phyloP scores from a whole-genome alignment of 2,797 vertebrate genomes.

The Poecilia picta region DNA sequence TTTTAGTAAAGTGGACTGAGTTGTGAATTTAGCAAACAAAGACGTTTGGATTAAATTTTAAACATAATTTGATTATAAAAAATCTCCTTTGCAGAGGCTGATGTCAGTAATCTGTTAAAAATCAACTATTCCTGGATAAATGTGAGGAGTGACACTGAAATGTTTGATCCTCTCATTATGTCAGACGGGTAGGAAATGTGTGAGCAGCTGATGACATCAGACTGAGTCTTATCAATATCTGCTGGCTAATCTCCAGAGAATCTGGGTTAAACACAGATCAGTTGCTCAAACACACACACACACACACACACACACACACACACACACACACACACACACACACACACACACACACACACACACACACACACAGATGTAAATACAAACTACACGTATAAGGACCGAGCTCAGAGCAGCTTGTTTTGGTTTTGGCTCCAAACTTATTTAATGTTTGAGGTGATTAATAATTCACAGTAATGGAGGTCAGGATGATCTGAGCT shows the following conservation, averaged over 20 bases:
- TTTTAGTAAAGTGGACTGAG: background rate
- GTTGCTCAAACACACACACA: no score
- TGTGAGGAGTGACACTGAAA: background rate
- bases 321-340: no score
- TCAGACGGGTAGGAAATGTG: background rate
- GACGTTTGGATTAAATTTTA: background rate
- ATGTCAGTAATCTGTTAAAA: background rate
- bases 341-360: no score
- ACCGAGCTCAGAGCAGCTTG: background rate
- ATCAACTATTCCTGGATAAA: background rate
- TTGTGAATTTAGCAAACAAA: background rate
- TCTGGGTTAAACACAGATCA: constrained; percentile 67
- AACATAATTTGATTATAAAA: background rate
- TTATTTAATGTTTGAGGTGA: background rate
- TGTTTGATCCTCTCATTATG: background rate
- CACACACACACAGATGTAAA: no score
- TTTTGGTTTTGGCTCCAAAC: background rate
- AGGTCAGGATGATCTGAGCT: constrained; percentile 42
- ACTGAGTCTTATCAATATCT: constrained; percentile 41
- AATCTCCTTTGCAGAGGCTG: background rate
- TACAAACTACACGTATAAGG: background rate
- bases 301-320: no score
- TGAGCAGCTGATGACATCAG: constrained; percentile 26
- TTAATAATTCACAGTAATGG: constrained; percentile 15
- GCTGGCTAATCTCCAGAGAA: constrained; percentile 47